Base-by-base conservation (phyloP, 2,113 vertebrate genomes). In the Machaerirhynchus nigripectus region DNA sequence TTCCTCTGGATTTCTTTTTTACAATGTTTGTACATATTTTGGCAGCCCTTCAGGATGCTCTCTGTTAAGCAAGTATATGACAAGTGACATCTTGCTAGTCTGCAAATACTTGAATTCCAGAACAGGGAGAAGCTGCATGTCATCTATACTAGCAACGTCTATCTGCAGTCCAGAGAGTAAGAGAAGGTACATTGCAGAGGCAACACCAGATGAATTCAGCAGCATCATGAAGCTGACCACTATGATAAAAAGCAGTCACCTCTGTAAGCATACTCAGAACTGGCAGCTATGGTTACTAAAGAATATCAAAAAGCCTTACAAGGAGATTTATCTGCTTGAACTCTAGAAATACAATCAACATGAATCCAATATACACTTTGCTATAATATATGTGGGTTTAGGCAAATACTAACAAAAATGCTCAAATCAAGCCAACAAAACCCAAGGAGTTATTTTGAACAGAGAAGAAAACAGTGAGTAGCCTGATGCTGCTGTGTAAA, bases 1-100 rank as follows among this genome's bases (percentile, higher is more conserved):
- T 67, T 93, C 57, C 22, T 85, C 63, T 86, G 47, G 35, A 90
- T 90, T 91, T 95, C 33, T 63, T 83, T 95, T 93, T 90, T 74
- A 39, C 26, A 91, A 63, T 61, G 37, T 85, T 83, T 79, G 50
- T 67, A 59, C 23, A 6, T 59, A 68, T 71, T 91, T 91, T 85
- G 67, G 39, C 74, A 91, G 50, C 35, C 47, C 71, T 83, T 87
- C 50, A 73, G 57, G 50, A 35, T 85, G 78, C 59, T 80, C 21
- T 63, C 30, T 59, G 27, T 85, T 88, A 88, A 91, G 84, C 46
- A 87, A 88, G 31, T 26, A 10, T 79, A 83, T 83, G 87, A 77
- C 70, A 91, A 93, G 70, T 85, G 55, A 73, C 63, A 52, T 63
- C 57, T 88, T 77, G 42, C 47, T 73, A 77, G 39, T 52, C 75